phyloP scores from a whole-genome alignment of 2,888 invertebrate genomes.

The Limnephilus marmoratus region DNA sequence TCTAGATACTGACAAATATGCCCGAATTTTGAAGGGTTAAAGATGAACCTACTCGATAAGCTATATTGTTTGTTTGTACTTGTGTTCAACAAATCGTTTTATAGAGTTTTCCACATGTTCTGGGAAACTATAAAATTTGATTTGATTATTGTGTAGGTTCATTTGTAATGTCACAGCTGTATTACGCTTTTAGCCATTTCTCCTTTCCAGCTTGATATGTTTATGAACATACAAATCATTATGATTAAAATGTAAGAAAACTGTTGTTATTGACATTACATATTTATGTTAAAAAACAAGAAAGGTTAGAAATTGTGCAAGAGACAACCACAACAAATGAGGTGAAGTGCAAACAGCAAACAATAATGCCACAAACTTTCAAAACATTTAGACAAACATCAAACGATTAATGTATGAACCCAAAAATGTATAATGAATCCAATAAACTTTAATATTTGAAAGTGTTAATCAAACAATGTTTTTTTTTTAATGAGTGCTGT shows the following conservation, averaged over 20 bases:
- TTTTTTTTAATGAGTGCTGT: not conserved
- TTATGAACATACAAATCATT: not conserved
- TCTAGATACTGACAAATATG: no score
- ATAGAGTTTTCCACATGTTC: no score
- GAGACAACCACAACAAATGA: not conserved
- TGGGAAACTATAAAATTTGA: no score
- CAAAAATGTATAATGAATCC: not conserved
- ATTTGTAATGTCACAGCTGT: no score
- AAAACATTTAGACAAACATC: not conserved
- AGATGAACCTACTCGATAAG: no score
- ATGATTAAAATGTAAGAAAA: not conserved
- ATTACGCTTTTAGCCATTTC: no score
- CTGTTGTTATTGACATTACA: not conserved
- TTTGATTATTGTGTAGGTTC: no score
- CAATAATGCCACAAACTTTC: not conserved
- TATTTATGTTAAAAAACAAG: not conserved
- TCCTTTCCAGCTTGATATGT: no score
- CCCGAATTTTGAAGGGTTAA: no score
- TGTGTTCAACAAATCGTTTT: no score
- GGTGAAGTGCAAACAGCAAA: not conserved
- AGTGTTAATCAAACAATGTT: not conserved
- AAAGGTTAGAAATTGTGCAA: not conserved
- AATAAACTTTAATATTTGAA: not conserved
- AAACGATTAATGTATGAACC: not conserved
- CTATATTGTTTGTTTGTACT: no score